phyloP scores from a whole-genome alignment of 2,113 vertebrate species.

The Embiotoca jacksoni region DNA sequence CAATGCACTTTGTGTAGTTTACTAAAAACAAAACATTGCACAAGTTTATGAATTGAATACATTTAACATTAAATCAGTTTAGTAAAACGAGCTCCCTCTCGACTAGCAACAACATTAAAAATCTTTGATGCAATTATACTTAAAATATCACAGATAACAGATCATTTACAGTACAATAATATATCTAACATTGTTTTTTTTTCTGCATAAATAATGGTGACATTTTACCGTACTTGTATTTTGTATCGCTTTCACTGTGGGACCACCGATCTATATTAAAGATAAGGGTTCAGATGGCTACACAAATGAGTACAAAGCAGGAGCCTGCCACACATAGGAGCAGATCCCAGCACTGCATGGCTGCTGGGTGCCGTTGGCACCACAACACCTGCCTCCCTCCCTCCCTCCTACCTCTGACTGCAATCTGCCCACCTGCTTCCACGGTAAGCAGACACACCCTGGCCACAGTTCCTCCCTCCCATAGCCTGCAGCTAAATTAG shows the following conservation, averaged over 20 bases:
- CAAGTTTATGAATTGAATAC: no score
- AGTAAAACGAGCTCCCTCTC: no score
- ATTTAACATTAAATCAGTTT: no score
- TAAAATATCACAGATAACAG: no score
- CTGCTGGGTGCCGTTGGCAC: constrained; percentile 31
- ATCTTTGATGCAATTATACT: no score
- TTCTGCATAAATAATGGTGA: no score
- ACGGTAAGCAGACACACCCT: constrained; percentile 73
- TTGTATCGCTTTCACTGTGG: not conserved
- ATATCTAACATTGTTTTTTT: no score
- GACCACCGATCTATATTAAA: not conserved
- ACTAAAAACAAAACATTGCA: no score
- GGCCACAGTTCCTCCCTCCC: constrained; percentile 48
- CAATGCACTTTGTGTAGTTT: no score
- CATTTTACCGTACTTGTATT: no score
- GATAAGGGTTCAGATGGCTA: not conserved
- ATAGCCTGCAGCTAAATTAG: constrained; percentile 60
- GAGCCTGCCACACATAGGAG: not conserved
- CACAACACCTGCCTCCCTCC: constrained; percentile 50
- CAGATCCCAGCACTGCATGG: constrained; percentile 11
- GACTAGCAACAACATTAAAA: no score
- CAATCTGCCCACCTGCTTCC: constrained; percentile 70
- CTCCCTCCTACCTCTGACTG: constrained; percentile 34
- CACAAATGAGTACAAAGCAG: not conserved
- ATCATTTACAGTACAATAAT: no score